Evolutionary conservation across 2,888 invertebrate genomes (phyloP), one percentile per base, ranked within the genome.

Genomic region (Hirtodrosophila duncani): DNA sequence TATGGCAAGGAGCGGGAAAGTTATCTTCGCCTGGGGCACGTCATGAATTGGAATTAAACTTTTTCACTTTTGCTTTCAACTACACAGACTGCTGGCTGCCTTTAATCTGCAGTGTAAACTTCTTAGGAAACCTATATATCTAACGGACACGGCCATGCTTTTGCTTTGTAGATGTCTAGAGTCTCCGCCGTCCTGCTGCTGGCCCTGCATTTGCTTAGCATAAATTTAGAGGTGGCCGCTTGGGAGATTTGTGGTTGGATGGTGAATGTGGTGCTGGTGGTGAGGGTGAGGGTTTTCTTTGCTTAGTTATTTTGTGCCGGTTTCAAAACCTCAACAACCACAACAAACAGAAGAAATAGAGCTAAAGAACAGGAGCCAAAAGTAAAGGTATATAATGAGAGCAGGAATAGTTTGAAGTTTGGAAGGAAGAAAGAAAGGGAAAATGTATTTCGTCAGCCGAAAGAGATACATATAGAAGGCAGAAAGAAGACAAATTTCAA

Each of bases 151-250:
- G n/a, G n/a, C n/a, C n/a, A n/a, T n/a, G n/a, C n/a, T n/a, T n/a
- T n/a, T n/a, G n/a, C n/a, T n/a, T n/a, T n/a, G n/a, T n/a, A n/a
- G n/a, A n/a, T n/a, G n/a, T n/a, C n/a, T n/a, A n/a, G n/a, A n/a
- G n/a, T n/a, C n/a, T n/a, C n/a, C n/a, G n/a, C n/a, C n/a, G n/a
- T n/a, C 43, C 10, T 20, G 9, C 43, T 30, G 55, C 50, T n/a
- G n/a, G n/a, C n/a, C n/a, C 61, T 71, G 72, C 80, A 72, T 72
- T 77, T 65, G 65, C 44, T 72, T 77, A 80, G 60, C 81, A 72
- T 72, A 80, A 80, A 80, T 72, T 79, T 57, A 53, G 59, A 53
- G 36, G 38, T 36, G 39, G 34, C 16, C 30, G 33, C 4, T 20
- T 10, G 5, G 34, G 3, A 23, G 34, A 29, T 30, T 37, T 41